Base-by-base conservation (phyloP, 37 sponge, comb jelly and placozoan genomes). In the Petrosia ficiformis region DNA sequence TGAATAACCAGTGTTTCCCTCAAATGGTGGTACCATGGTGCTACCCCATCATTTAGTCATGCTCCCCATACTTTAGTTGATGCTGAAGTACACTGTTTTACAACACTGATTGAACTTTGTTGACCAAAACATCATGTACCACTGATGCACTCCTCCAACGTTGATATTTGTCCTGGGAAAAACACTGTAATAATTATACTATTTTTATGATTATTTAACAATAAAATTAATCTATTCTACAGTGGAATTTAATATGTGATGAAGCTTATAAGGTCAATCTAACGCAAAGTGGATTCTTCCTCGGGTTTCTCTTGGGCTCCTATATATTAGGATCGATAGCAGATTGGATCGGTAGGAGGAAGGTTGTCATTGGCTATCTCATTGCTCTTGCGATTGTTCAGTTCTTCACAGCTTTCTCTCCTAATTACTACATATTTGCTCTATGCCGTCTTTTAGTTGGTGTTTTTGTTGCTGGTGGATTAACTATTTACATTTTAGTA, bases 201-300 rank as follows among this genome's bases (percentile, higher is more conserved):
- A n/a, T n/a, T n/a, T n/a, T n/a, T n/a, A n/a, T n/a, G n/a, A n/a
- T n/a, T n/a, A n/a, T n/a, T n/a, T n/a, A n/a, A n/a, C n/a, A n/a
- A n/a, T n/a, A n/a, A n/a, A n/a, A n/a, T 30, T 11, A 66, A n/a
- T 39, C 31, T 32, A 42, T 31, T 41, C 30, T 67, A 2, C 72
- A 87, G 87, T 87, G 87, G 87, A 63, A 87, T 30, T 60, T 87
- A 2, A 48, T 80, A 1, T 86, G 86, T 43, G 43, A 76, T 28
- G 24, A 39, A 41, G 74, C 86, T 4, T 54, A 65, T 39, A 34
- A 68, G 19, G 63, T 79, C 33, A 80, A 86, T 22, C 48, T 77
- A 1, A 81, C 87, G 0, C 87, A 87, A 67, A 76, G 77, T 43
- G 77, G 35, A 14, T 81, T 79, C 66, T 82, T 90, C 57, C 11